These are phyloP conservation scores for Troides helena DNA, from an alignment of 2,888 invertebrate species.

Conservation along the genomic window DNA sequence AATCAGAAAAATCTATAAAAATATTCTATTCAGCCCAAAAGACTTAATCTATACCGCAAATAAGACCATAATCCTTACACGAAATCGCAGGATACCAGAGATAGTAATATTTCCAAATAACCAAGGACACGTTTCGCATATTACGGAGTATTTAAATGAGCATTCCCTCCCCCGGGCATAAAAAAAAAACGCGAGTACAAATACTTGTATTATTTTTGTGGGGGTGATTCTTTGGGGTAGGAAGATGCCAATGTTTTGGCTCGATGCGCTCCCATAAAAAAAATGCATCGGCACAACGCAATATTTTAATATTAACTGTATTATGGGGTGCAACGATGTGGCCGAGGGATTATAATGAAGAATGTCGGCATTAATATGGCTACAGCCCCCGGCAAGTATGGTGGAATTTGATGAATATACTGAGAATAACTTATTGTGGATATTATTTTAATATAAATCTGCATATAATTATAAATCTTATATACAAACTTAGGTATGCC, in stretches of 20 bases:
- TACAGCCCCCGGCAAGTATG: constrained; percentile 31
- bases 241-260: constrained; percentile 74
- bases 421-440: neutral
- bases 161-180: constrained; percentile 51
- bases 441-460: too few relatives aligned
- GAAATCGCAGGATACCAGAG: constrained; percentile 7
- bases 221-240: constrained; percentile 59
- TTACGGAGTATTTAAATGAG: constrained; percentile 61
- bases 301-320: constrained; percentile 80
- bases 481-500: too few relatives aligned
- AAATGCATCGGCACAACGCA: constrained; percentile 73
- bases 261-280: constrained; percentile 59
- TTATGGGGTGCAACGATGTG: constrained; percentile 69
- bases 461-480: too few relatives aligned
- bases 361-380: constrained; percentile 50
- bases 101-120: constrained; percentile 34
- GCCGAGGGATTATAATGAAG: constrained; percentile 48
- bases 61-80: constrained; percentile 15
- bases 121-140: constrained; percentile 47
- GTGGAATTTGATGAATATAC: constrained; percentile 14
- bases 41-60: constrained; percentile 10
- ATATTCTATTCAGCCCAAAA: neutral
- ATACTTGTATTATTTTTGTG: constrained; percentile 74
- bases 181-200: constrained; percentile 67
- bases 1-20: neutral